A percentile compares a stretch with the other conserved stretches of the same genome.
phyloP scores from a whole-genome alignment of 2,113 vertebrate species.

The Gopherus flavomarginatus region DNA sequence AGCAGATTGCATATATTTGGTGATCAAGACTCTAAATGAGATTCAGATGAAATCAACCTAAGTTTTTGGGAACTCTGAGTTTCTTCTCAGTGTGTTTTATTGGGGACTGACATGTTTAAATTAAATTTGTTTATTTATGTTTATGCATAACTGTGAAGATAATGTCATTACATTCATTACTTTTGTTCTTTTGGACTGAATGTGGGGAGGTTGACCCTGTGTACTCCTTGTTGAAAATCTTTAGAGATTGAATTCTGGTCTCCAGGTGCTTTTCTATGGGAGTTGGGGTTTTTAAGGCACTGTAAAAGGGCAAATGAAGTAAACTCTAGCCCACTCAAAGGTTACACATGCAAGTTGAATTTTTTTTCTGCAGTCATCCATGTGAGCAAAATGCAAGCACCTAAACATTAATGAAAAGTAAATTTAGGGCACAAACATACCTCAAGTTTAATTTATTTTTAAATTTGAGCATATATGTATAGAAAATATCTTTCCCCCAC shows the following conservation, averaged over 20 bases:
- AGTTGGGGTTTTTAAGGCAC: neutral
- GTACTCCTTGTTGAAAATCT: neutral
- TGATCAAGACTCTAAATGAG: no score
- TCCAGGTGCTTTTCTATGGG: neutral
- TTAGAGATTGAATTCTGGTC: neutral
- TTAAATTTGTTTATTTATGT: neutral
- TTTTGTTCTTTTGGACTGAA: neutral
- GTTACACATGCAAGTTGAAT: neutral
- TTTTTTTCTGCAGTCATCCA: neutral
- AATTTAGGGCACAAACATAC: neutral
- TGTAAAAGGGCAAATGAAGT: neutral
- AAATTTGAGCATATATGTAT: neutral
- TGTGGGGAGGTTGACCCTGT: neutral
- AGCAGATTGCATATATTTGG: no score
- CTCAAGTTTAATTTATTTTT: neutral
- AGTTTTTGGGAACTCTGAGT: neutral
- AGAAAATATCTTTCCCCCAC: neutral
- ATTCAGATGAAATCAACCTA: neutral
- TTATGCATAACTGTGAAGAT: neutral
- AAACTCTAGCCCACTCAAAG: neutral
- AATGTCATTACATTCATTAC: neutral
- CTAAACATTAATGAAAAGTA: neutral
- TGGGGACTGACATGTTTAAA: neutral
- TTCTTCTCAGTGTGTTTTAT: neutral
- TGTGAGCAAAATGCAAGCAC: neutral